These are phyloP conservation scores for Notospermus geniculatus DNA, from an alignment of 1,140 invertebrate genomes.

Conservation along the genomic window DNA sequence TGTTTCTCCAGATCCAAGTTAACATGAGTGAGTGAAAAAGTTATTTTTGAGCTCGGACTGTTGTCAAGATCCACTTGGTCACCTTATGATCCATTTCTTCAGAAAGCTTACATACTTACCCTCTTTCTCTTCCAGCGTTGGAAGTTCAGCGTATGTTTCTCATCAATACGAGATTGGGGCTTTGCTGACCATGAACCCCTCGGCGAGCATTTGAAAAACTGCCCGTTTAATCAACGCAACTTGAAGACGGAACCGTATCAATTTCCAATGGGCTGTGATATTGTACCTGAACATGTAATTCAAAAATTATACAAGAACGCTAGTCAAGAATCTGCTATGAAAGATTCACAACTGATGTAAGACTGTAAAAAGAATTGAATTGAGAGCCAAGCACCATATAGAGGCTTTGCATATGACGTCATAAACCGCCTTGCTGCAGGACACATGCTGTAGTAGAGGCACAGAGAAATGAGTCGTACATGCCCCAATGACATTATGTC, in stretches of 20 bases:
- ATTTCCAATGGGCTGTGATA: conserved; percentile 11
- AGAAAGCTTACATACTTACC: neutral
- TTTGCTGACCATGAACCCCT: conserved; percentile 43
- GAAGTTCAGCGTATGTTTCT: conserved; percentile 56
- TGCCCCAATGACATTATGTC: too few relatives aligned
- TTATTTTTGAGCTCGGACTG: neutral
- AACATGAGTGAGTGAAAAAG: conserved; percentile 1
- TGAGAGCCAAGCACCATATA: too few relatives aligned
- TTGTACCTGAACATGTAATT: neutral
- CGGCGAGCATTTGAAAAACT: conserved; percentile 51
- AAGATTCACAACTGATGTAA: too few relatives aligned
- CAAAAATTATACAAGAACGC: too few relatives aligned
- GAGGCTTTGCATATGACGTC: too few relatives aligned
- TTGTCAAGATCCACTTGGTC: neutral
- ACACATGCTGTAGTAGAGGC: too few relatives aligned
- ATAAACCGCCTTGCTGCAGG: too few relatives aligned
- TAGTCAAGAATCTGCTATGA: too few relatives aligned
- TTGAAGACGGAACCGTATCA: conserved; percentile 9
- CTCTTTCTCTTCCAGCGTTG: conserved; percentile 47
- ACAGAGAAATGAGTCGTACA: too few relatives aligned
- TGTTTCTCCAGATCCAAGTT: neutral
- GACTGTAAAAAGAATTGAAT: too few relatives aligned
- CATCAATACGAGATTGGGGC: conserved; percentile 49
- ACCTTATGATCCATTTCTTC: neutral
- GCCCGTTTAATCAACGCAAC: conserved; percentile 44